Base-by-base conservation (phyloP, 2,113 vertebrate species). In the Clarias macrocephalus region DNA sequence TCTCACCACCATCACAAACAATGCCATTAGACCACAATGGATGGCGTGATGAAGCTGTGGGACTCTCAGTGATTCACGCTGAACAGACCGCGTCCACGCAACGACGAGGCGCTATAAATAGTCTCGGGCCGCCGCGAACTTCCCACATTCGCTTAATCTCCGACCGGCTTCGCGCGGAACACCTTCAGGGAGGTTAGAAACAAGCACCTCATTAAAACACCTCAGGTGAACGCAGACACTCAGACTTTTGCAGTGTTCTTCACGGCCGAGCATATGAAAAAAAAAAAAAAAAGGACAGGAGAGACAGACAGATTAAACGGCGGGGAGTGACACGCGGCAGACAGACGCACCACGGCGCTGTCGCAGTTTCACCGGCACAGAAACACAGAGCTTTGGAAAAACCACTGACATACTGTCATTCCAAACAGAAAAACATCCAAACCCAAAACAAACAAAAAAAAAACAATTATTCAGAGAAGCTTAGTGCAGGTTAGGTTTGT, bases 11-110 rank as follows among this genome's bases (percentile, higher is more conserved):
- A 92, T 89, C 89, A 86, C 93, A 88, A 94, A 93, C 82, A 89
- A 91, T 94, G 94, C 94, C 93, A 94, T 88, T 90, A 92, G 92
- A 92, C 94, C 94, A 92, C 93, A 89, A 90, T 90, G 92, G 91
- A 91, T 80, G 2, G 70, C 84, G 88, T 42, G 88, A 90, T 85
- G 79, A 84, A 85, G 87, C 87, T 91, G 87, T 77, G 92, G 92
- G 94, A 92, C 84, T 82, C 82, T 88, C 85, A 86, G 90, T 91
- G 91, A 93, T 91, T 94, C 92, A 93, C 90, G 89, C 84, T 88
- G 89, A 92, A 92, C 87, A 80, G 89, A 90, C 89, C 84, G 88
- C 84, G 89, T 72, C 88, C 66, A 85, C 89, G 81, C 87, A 82
- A 90, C 25, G 82, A 84, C 89, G 87, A 88, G 89, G 48, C 65